These are phyloP conservation scores for Danio jaintianensis DNA, from an alignment of 2,797 vertebrate genomes.

Conservation along the genomic window DNA sequence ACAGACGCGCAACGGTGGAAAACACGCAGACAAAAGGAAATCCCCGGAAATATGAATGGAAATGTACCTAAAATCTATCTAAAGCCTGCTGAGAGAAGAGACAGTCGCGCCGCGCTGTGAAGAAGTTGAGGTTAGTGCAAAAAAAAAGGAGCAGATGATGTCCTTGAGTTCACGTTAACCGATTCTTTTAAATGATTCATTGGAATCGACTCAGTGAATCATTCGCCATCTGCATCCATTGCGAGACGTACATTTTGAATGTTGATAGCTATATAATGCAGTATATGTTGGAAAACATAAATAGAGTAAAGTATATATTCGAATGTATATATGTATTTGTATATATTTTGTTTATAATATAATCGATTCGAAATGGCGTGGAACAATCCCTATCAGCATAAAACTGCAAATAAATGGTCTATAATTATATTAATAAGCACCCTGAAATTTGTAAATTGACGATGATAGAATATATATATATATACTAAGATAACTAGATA, in stretches of 20 bases:
- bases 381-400: not conserved
- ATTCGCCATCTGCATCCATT: not conserved
- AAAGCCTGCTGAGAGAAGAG: not conserved
- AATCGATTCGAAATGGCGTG: not conserved
- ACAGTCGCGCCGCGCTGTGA: not conserved
- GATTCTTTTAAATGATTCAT: not conserved
- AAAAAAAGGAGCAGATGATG: constrained; percentile 14
- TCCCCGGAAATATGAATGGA: not conserved
- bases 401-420: not conserved
- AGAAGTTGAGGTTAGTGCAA: constrained; percentile 18
- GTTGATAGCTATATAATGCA: not conserved
- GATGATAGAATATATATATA: not conserved
- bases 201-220: not conserved
- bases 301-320: not conserved
- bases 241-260: not conserved
- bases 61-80: not conserved
- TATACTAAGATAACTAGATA: no score
- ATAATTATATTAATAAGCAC: not conserved
- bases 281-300: not conserved
- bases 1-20: not conserved
- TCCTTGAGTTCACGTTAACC: not conserved
- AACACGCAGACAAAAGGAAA: not conserved
- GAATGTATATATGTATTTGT: no score
- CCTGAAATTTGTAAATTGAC: not conserved
- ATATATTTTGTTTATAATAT: no score